Conservation (phyloP, 2,113 vertebrate species). For the rabbit (Oryctolagus cuniculus) region DNA sequence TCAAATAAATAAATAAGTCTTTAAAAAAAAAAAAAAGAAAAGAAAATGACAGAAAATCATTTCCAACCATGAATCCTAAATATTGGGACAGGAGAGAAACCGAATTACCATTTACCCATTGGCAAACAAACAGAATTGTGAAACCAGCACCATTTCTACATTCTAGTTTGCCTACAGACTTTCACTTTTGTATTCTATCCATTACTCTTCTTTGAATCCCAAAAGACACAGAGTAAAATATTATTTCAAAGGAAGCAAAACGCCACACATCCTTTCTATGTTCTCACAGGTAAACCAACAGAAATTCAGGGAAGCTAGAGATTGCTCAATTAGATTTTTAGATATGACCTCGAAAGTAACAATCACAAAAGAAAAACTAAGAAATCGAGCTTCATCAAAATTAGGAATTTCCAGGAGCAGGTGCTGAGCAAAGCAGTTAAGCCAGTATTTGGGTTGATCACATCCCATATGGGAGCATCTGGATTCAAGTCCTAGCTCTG, state of each 20-base stretch:
- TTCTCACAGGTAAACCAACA: conserved; percentile 39
- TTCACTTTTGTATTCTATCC: conserved; percentile 18
- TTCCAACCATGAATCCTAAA: not conserved
- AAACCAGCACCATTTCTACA: conserved; percentile 17
- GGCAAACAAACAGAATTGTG: conserved; percentile 17
- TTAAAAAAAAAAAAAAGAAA: too few relatives aligned
- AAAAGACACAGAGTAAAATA: conserved; percentile 18
- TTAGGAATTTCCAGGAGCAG: not conserved
- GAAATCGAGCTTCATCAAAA: conserved; percentile 30
- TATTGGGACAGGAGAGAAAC: not conserved
- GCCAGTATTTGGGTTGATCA: too few relatives aligned
- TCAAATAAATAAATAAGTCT: too few relatives aligned
- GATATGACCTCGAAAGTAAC: not conserved
- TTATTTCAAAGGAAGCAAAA: conserved; percentile 28
- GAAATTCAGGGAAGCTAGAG: conserved; percentile 43
- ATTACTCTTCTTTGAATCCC: not conserved
- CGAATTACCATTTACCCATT: conserved; percentile 16
- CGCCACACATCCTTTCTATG: not conserved
- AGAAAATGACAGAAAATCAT: not conserved
- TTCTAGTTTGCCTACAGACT: not conserved
- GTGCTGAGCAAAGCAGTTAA: too few relatives aligned
- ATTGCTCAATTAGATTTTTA: conserved; percentile 1
- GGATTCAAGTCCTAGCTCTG: too few relatives aligned
- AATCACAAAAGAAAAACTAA: not conserved
- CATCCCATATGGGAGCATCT: too few relatives aligned